phyloP scores from a whole-genome alignment of 2,113 vertebrate species.

The Caranx ignobilis region DNA sequence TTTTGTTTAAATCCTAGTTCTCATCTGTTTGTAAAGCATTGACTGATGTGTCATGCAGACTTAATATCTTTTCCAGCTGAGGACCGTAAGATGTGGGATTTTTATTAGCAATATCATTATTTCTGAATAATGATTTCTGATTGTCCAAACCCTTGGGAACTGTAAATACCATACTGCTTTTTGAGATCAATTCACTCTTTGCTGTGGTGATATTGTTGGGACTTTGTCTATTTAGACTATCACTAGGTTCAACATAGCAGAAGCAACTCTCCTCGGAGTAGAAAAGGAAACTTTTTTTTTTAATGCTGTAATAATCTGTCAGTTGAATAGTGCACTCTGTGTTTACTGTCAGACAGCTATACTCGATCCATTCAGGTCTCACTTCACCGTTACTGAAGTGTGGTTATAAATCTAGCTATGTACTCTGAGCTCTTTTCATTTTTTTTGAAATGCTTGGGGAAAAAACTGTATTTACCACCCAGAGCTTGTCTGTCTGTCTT shows the following conservation, averaged over 20 bases:
- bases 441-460: background rate
- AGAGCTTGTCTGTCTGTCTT: background rate
- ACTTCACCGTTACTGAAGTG: background rate
- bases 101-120: background rate
- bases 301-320: no score
- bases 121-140: background rate
- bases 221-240: no score
- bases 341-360: no score
- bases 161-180: background rate
- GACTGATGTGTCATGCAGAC: background rate
- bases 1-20: constrained; percentile 2
- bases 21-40: constrained; percentile 19
- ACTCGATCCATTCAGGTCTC: no score
- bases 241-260: no score
- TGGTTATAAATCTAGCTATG: background rate
- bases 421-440: background rate
- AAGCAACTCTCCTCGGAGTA: no score
- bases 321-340: no score
- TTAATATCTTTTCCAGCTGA: background rate
- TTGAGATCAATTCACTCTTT: no score
- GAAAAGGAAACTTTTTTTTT: no score
- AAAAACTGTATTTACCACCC: background rate
- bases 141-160: background rate
- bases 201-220: no score
- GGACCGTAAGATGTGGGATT: background rate